phyloP scores from a whole-genome alignment of 2,888 invertebrate species.

The Sceliomorpha sp. region DNA sequence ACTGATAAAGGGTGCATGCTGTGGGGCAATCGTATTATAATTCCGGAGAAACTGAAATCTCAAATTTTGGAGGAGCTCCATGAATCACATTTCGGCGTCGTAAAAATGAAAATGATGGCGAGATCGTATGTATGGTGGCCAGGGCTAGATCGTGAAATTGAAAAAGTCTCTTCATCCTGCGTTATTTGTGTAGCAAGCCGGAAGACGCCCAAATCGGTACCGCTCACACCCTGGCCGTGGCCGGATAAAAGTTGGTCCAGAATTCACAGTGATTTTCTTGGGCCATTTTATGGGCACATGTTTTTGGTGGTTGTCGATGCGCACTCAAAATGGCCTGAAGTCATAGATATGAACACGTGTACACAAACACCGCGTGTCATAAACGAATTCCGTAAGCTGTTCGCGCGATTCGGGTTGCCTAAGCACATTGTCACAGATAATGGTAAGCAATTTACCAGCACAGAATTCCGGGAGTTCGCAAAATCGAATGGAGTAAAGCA shows the following conservation, averaged over 20 bases:
- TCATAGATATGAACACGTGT: constrained; percentile 22
- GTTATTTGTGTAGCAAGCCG: constrained; percentile 23
- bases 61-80: background rate
- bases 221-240: constrained; percentile 34
- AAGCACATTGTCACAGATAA: constrained; percentile 49
- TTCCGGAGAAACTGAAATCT: background rate
- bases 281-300: constrained; percentile 30
- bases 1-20: background rate
- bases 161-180: constrained; percentile 14
- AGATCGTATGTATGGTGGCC: no score
- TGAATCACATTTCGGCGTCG: constrained; percentile 1
- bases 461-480: constrained; percentile 28
- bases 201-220: constrained; percentile 25
- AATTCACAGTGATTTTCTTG: constrained; percentile 36
- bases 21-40: background rate
- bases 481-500: constrained; percentile 43
- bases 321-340: constrained; percentile 31
- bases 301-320: constrained; percentile 39
- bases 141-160: no score
- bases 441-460: constrained; percentile 39
- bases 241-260: constrained; percentile 27
- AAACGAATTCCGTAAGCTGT: constrained; percentile 19
- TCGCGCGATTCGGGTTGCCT: constrained; percentile 48
- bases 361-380: constrained; percentile 12
- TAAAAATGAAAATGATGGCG: no score